These are phyloP conservation scores for Drosophila neonasuta DNA, from an alignment of 2,888 invertebrate species.

Conservation along the genomic window DNA sequence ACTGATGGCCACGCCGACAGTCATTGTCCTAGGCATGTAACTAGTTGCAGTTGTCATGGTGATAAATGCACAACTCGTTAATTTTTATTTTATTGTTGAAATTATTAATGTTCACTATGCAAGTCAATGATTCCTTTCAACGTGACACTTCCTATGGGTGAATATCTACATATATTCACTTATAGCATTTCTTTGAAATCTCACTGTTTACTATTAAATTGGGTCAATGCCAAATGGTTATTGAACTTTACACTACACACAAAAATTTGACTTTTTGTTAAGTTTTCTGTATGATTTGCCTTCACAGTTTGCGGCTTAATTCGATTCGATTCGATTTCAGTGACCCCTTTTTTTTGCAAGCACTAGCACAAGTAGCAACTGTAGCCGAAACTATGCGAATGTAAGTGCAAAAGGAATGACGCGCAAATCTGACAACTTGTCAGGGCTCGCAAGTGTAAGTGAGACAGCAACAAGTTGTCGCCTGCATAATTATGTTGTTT, in stretches of 20 bases:
- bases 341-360: constrained; percentile 13
- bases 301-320: constrained; percentile 11
- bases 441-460: constrained; percentile 36
- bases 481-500: constrained; percentile 18
- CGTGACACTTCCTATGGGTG: neutral
- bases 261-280: constrained; percentile 2
- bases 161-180: neutral
- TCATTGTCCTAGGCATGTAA: constrained; percentile 48
- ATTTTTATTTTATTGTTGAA: constrained; percentile 18
- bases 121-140: constrained; percentile 25
- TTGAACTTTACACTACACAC: constrained; percentile 51
- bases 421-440: constrained; percentile 11
- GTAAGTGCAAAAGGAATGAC: constrained; percentile 31
- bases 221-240: constrained; percentile 64
- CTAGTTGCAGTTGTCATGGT: constrained; percentile 56
- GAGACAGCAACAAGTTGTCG: constrained; percentile 21
- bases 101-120: constrained; percentile 21
- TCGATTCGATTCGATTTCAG: constrained; percentile 10
- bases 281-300: constrained; percentile 5
- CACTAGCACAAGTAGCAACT: constrained; percentile 3
- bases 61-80: constrained; percentile 18
- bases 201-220: constrained; percentile 32
- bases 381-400: constrained; percentile 29
- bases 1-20: constrained; percentile 5
- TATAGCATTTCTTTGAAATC: neutral